phyloP scores from a whole-genome alignment of 2,888 invertebrate genomes.

The Drosophila neonasuta region DNA sequence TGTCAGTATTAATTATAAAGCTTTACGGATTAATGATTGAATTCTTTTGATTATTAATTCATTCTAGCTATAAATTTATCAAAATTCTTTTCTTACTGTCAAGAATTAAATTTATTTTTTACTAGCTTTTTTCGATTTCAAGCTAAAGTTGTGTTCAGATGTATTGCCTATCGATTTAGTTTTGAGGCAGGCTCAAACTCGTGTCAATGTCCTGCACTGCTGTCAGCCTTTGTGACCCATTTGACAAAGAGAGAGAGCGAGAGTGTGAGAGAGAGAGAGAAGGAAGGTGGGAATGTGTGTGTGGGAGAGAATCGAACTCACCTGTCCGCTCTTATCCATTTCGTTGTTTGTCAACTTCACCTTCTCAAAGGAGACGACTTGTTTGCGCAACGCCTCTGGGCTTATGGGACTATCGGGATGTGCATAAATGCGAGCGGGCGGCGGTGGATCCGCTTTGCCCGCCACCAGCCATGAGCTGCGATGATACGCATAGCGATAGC shows the following conservation, averaged over 20 bases:
- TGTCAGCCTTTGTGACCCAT: constrained; percentile 26
- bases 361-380: constrained; percentile 98
- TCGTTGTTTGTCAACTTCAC: constrained; percentile 99
- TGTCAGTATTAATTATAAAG: too few species aligned
- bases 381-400: constrained; percentile 96
- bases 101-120: too few species aligned
- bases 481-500: constrained; percentile 99
- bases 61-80: too few species aligned
- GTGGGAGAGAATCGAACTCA: constrained; percentile 77
- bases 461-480: constrained; percentile 99
- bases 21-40: too few species aligned
- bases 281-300: not conserved
- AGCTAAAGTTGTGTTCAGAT: not conserved
- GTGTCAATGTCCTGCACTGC: not conserved
- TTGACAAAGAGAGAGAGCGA: not conserved
- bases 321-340: constrained; percentile 97
- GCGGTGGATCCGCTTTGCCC: constrained; percentile 98
- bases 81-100: too few species aligned
- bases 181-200: not conserved
- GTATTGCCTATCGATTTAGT: not conserved
- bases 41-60: too few species aligned
- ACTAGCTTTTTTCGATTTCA: not conserved
- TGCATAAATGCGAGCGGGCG: constrained; percentile 95
- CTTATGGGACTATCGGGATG: constrained; percentile 98
- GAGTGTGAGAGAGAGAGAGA: not conserved